Base-by-base conservation (phyloP, 53 echinoderm and acorn worm species). In the Actinopyga echinites region DNA sequence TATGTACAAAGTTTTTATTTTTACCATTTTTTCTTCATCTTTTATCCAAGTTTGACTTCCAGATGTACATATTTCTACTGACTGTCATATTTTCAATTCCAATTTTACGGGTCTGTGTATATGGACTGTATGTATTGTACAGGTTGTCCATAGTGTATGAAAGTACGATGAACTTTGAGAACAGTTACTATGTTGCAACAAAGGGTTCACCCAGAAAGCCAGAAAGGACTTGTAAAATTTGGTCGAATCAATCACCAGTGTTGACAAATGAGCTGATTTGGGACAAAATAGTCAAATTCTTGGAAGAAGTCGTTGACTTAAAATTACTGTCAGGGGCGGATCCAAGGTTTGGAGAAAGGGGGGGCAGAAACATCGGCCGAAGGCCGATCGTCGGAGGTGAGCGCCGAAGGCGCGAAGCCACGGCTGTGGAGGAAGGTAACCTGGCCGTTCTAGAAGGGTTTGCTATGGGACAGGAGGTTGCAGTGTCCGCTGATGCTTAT, bases 81-180 rank as follows among this genome's bases (percentile, higher is more conserved):
- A 75, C 53, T 80, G 81, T 45, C 81, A 56, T 57, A 57, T 24
- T 34, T 34, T 62, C 10, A 60, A 80, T 80, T 80, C 81, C 81
- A 80, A 37, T 61, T 80, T 80, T 80, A 80, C 81, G 81, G 81
- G 81, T 80, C 63, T 80, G 81, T 79, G 60, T 61, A 80, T 80
- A 62, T 61, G 60, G 60, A 80, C 81, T 61, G 62, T 61, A 40
- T 42, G 42, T 80, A 36, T 35, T 80, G 81, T 80, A 62, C 81
- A 80, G 40, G 38, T 78, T 56, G 45, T 71, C 54, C 77, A 77
- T 77, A 77, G 5, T 77, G 77, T 77, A 77, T 55, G 77, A 53
- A 30, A 77, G 56, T 32, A 77, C 74, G n/a, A 34, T 54, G 60
- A 35, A 35, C 33, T 57, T 20, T 79, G 6, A 37, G 43, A 60